Conservation (phyloP, 2,888 invertebrate species). For the Folsomia candida region DNA sequence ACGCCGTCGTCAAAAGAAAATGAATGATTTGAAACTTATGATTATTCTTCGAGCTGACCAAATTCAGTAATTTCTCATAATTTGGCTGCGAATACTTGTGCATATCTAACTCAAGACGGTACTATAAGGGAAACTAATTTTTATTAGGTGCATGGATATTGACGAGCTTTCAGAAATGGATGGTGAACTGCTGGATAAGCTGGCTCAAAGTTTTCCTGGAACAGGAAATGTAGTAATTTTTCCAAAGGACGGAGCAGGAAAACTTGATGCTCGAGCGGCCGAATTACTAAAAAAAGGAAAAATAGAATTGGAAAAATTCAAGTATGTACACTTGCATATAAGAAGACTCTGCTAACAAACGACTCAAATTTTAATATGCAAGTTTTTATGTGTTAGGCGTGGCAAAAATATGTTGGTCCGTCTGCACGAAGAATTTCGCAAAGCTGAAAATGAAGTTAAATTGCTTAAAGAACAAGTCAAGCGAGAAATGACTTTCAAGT, state of each 20-base stretch:
- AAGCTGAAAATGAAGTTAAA: constrained; percentile 34
- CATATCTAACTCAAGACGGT: neutral
- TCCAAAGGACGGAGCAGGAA: constrained; percentile 39
- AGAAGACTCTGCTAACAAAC: no score
- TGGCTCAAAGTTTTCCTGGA: constrained; percentile 40
- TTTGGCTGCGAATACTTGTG: neutral
- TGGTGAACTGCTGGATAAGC: constrained; percentile 32
- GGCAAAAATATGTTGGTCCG: constrained; percentile 43
- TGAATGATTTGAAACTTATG: constrained; percentile 73
- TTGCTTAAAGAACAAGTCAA: constrained; percentile 23
- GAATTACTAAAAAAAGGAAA: constrained; percentile 38
- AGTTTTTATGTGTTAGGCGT: constrained; percentile 22
- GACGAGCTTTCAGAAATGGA: constrained; percentile 35
- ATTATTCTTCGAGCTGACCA: constrained; percentile 70
- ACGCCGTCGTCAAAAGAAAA: constrained; percentile 70
- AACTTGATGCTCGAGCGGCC: constrained; percentile 34
- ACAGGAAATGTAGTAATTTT: constrained; percentile 42
- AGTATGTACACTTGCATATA: constrained; percentile 17
- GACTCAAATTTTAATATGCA: no score
- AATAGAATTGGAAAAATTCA: constrained; percentile 36
- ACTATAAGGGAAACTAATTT: neutral
- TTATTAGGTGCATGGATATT: constrained; percentile 45
- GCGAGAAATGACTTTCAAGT: constrained; percentile 44
- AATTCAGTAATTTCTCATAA: constrained; percentile 59
- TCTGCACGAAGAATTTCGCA: constrained; percentile 36